Evolutionary conservation across 2,113 vertebrate species (phyloP), one percentile per base, ranked within the genome.

Genomic region (Pao palembangensis): DNA sequence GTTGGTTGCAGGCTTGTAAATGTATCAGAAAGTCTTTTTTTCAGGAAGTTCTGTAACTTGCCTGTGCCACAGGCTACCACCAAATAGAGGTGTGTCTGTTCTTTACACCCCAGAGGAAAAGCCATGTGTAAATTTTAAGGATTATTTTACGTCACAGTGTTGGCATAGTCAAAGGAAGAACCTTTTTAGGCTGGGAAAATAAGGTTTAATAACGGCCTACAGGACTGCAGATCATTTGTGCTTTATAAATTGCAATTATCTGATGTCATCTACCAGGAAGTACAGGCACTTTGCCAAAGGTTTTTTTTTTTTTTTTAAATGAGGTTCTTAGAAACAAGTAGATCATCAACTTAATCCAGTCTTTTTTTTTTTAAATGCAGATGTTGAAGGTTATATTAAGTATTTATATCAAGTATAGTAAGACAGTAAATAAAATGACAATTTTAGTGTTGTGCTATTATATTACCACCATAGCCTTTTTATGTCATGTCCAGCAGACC

Each of bases 11-110:
- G 16, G 46, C 46, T n/a, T 49, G 17, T n/a, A 49, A 44, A 17
- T 16, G 43, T 44, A 14, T 15, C 10, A 15, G 8, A 11, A 17
- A 18, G 46, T 48, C 46, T 49, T 11, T 49, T 49, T n/a, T 54
- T 43, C 20, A 20, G 31, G 47, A 21, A 28, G 56, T 75, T 38
- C 34, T 38, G 48, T 21, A 20, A 70, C 71, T 51, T 64, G 53
- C 4, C 34, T n/a, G 19, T 58, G 20, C 57, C 44, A 3, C 15
- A 59, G 51, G 48, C 31, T 18, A 8, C 46, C 41, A 51, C 57
- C 63, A 83, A 61, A 76, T 44, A 68, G 69, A 79, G 76, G 82
- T 14, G 72, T 77, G 80, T 74, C 58, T 69, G 64, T 73, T 76
- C 48, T 48, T 68, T 71, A 10, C 41, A 48, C 60, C 58, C 15